phyloP scores from a whole-genome alignment of 2,113 vertebrate species.

The Heptranchias perlo region DNA sequence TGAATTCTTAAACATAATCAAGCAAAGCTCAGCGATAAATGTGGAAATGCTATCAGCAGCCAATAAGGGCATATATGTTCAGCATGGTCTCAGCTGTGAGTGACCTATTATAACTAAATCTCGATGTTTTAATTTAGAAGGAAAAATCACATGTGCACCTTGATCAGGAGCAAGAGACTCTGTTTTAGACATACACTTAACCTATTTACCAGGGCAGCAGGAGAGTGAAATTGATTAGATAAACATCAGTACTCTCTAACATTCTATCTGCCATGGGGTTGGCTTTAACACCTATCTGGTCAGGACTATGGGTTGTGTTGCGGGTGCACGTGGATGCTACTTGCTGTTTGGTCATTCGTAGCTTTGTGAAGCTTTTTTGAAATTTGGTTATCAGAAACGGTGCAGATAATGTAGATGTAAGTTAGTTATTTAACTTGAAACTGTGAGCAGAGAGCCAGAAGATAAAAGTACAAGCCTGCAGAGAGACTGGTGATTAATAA shows the following conservation, averaged over 20 bases:
- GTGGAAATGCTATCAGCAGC: conserved; percentile 16
- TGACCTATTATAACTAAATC: conserved; percentile 15
- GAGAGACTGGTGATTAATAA: neutral
- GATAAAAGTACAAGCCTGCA: neutral
- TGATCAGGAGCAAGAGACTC: neutral
- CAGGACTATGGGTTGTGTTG: neutral
- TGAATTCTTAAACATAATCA: conserved; percentile 36
- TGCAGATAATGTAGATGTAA: neutral
- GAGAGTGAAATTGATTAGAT: neutral
- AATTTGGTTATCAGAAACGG: neutral
- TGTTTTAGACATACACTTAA: neutral
- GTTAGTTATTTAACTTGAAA: neutral
- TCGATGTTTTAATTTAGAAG: neutral
- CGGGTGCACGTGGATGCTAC: neutral
- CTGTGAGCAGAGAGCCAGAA: neutral
- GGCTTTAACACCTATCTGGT: neutral
- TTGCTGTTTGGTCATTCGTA: neutral
- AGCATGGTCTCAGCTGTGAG: neutral
- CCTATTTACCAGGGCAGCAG: neutral
- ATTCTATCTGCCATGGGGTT: neutral
- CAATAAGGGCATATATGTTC: neutral
- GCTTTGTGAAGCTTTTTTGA: neutral
- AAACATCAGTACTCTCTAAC: neutral
- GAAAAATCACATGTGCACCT: neutral
- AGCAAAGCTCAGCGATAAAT: conserved; percentile 30